Evolutionary conservation across 2,888 invertebrate species (phyloP), one percentile per base, ranked within the genome.

Genomic region (Agrochola macilenta): DNA sequence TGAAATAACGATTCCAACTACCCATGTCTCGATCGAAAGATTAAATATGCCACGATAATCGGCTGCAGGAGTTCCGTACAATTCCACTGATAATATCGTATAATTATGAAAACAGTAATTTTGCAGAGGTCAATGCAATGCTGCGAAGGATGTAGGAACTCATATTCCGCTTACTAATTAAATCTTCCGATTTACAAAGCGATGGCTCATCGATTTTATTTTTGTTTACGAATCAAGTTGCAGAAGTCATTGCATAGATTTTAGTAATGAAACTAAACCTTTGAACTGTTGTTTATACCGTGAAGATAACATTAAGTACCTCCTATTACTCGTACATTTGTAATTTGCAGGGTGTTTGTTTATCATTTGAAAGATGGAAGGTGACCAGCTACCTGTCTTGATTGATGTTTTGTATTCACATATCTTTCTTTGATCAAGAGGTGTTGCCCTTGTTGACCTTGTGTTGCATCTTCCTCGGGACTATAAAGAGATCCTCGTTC

Each of bases 71-170:
- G 49, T 52, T 35, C 49, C 23, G 52, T 52, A 43, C 23, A 49
- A 39, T 52, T 54, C 52, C 43, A n/a, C 54, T 63, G 43, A 63
- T 76, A 49, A 75, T 12, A 73, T 54, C 12, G 39, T 23, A 26
- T 12, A 43, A 63, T 43, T 52, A 30, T 49, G 49, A 17, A 74
- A 74, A 60, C 74, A 35, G 58, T 75, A 43, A 49, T 39, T n/a
- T 54, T 7, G 17, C 26, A 17, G 58, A 60, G 46, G 76, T 75
- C 46, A 49, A 12, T 74, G 8, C 20, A n/a, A 49, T 72, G 30
- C 43, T 30, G 73, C n/a, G 46, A 30, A n/a, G 73, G 74, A 49
- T 23, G 12, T n/a, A 39, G 58, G 49, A 60, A 74, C 58, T 58
- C 5, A 46, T 75, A 30, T 74, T 74, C 74, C 46, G 57, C n/a